Conservation (phyloP, 2,113 vertebrate genomes). For the Ageneiosus marmoratus region DNA sequence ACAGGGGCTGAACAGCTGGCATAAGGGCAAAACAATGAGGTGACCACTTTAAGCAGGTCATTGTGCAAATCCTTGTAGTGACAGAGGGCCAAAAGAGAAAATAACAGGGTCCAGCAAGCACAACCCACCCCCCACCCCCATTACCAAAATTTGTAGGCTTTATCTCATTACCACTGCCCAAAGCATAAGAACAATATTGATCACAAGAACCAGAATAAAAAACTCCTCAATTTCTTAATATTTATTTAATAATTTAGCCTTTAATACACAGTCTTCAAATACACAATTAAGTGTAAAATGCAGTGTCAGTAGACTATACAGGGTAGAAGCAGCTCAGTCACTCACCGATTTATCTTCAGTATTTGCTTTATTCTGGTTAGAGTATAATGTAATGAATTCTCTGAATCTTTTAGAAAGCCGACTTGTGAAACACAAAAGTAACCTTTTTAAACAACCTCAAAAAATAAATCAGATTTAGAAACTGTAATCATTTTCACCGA, state of each 20-base stretch:
- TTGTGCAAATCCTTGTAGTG: constrained; percentile 20
- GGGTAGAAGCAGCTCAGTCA: not conserved
- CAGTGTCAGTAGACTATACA: not conserved
- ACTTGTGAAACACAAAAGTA: not conserved
- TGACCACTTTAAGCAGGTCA: constrained; percentile 30
- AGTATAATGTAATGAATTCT: not conserved
- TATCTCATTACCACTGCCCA: not conserved
- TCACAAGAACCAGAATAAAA: not conserved
- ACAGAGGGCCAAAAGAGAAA: constrained; percentile 28
- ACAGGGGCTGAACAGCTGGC: constrained; percentile 39
- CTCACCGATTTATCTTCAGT: not conserved
- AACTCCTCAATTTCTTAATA: not conserved
- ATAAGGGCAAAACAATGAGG: constrained; percentile 37
- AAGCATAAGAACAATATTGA: not conserved
- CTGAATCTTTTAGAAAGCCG: not conserved
- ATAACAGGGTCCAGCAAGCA: constrained; percentile 7
- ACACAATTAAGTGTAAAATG: not conserved
- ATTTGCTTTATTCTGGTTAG: not conserved
- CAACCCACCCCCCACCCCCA: too few relatives aligned
- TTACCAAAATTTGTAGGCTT: constrained; percentile 10
- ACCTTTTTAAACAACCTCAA: not conserved
- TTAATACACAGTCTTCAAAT: not conserved
- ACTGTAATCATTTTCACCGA: not conserved
- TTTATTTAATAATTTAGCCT: not conserved
- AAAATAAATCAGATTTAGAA: not conserved